Evolutionary conservation across 2,113 vertebrate genomes (phyloP).

Genomic region (human): DNA sequence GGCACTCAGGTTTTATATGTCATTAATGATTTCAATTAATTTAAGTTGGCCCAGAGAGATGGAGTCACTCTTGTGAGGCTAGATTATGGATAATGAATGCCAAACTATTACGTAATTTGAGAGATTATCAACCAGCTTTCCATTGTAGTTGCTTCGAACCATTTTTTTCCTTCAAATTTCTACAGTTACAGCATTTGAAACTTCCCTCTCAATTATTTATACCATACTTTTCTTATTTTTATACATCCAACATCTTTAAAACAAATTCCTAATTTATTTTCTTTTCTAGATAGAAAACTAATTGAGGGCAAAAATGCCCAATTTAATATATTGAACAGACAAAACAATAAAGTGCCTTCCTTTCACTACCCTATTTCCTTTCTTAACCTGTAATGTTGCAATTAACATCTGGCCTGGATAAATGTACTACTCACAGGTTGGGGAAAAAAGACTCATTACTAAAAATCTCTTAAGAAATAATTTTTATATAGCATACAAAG

Average conservation of each 20-base stretch:
- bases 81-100: not conserved
- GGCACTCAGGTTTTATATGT: not conserved
- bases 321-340: not conserved
- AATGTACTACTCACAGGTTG: not conserved
- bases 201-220: not conserved
- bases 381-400: not conserved
- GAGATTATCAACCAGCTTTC: not conserved
- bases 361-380: not conserved
- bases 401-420: not conserved
- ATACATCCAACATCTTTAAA: not conserved
- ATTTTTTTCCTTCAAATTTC: not conserved
- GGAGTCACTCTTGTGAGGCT: not conserved
- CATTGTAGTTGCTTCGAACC: not conserved
- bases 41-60: not conserved
- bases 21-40: not conserved
- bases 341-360: slow-evolving; percentile 25
- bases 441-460: not conserved
- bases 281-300: slow-evolving; percentile 33
- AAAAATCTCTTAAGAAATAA: slow-evolving; percentile 34
- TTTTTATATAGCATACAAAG: not conserved
- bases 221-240: not conserved
- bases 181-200: not conserved
- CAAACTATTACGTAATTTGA: not conserved
- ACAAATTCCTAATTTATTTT: not conserved
- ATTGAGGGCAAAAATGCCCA: not conserved